Evolutionary conservation across 2,888 invertebrate species (phyloP), one percentile per base, ranked within the genome.

Genomic region (Drosophila meridiana): DNA sequence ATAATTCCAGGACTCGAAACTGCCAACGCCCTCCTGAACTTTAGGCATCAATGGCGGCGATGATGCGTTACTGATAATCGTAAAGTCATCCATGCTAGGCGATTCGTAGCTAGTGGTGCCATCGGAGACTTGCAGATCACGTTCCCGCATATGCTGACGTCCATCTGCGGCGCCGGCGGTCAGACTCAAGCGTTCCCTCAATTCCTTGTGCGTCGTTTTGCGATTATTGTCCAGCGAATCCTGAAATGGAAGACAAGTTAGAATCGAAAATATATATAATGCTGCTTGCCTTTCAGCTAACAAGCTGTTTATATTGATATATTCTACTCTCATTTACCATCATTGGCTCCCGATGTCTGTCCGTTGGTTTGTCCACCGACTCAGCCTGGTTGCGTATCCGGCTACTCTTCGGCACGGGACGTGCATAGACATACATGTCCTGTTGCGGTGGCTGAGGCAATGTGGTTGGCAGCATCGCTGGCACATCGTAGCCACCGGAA

Each of bases 1-100:
- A 89, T 96, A 97, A 89, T 96, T 96, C 97, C 97, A 97, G 60
- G 95, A 95, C 78, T 96, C 96, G 66, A 95, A 95, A 0, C 95
- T 95, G 0, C 95, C 95, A 90, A 95, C 95, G 0, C 95, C 95
- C 74, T 96, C 96, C 78, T 95, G 95, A 69, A 94, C 94, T 30
- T 95, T 95, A 80, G 91, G 90, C 34, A 90, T 89, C 55, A 91
- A 76, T 0, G 92, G 89, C 4, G 91, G 90, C 57, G 90, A 87
- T 48, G 75, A 87, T 47, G 74, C 71, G 58, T 76, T 86, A 71
- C 76, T 80, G 47, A 81, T 43, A 5, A 66, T 73, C 50, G 73
- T 76, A 38, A 82, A 90, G 30, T 90, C 92, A 63, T 92, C 92
- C 53, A 89, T 71, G 55, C 90, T 86, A n/a, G 78, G 52, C 30